phyloP scores from a whole-genome alignment of 1,140 invertebrate genomes.

The Habropoda laboriosa region DNA sequence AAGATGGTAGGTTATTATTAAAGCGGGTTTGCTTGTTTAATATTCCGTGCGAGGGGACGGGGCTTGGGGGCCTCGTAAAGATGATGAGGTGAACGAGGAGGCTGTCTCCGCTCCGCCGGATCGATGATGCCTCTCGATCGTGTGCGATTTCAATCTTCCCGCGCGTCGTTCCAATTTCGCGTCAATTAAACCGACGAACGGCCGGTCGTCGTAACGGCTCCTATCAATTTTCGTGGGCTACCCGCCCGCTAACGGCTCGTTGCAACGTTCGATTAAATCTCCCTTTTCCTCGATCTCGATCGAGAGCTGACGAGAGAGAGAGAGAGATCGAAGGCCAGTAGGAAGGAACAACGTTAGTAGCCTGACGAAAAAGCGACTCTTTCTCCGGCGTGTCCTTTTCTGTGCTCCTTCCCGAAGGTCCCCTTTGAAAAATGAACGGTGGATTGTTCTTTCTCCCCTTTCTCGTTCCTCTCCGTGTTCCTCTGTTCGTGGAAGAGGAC shows the following conservation, averaged over 20 bases:
- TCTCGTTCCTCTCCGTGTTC: neutral
- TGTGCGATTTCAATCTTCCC: slow-evolving; percentile 56
- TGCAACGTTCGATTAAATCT: slow-evolving; percentile 37
- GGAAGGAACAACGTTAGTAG: slow-evolving; percentile 22
- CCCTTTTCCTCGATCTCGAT: too few species aligned
- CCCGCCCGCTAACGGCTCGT: slow-evolving; percentile 62
- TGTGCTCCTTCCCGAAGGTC: neutral
- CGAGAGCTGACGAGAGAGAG: too few species aligned
- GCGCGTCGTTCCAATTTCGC: slow-evolving; percentile 65
- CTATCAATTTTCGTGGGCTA: slow-evolving; percentile 72
- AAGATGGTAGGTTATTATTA: slow-evolving; percentile 48
- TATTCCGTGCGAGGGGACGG: slow-evolving; percentile 70
- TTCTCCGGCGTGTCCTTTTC: slow-evolving; percentile 23
- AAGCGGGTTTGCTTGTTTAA: slow-evolving; percentile 65
- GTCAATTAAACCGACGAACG: slow-evolving; percentile 69
- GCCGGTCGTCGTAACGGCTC: slow-evolving; percentile 43
- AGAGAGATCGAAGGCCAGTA: too few species aligned
- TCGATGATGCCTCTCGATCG: neutral
- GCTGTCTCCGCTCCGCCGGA: neutral
- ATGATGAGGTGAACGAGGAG: slow-evolving; percentile 54
- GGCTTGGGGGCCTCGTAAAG: slow-evolving; percentile 74
- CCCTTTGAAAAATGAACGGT: slow-evolving; percentile 45
- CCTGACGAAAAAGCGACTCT: slow-evolving; percentile 40
- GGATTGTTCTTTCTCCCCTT: slow-evolving; percentile 23
- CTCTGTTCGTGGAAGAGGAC: slow-evolving; percentile 31